Evolutionary conservation across 2,113 vertebrate species (phyloP).

Genomic region (Dinomys branickii): DNA sequence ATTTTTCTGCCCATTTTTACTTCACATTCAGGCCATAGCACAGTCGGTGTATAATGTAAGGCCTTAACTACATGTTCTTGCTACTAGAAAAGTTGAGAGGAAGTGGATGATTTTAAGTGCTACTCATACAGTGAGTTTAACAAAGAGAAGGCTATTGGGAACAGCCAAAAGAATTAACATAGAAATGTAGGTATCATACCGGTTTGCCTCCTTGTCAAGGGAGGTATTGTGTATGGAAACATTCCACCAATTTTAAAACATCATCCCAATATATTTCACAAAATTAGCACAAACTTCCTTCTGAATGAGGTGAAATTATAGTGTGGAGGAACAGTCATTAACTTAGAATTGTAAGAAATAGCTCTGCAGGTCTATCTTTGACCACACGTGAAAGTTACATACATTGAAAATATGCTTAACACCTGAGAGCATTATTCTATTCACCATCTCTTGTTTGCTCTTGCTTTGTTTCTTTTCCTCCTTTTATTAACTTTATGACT

Average conservation of each 20-base stretch:
- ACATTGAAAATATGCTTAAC: neutral
- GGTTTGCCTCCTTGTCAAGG: neutral
- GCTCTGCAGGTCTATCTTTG: neutral
- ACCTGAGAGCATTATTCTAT: neutral
- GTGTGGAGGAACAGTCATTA: neutral
- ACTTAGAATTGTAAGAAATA: neutral
- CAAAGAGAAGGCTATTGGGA: neutral
- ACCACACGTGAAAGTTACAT: neutral
- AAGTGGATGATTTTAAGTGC: neutral
- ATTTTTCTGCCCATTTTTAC: slow-evolving; percentile 53
- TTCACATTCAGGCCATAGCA: slow-evolving; percentile 23
- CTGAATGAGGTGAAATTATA: neutral
- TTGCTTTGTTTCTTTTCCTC: neutral
- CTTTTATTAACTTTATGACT: neutral
- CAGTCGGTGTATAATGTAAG: slow-evolving; percentile 7
- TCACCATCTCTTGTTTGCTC: neutral
- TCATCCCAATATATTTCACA: neutral
- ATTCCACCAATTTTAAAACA: neutral
- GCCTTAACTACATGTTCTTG: slow-evolving; percentile 50
- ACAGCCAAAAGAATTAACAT: neutral
- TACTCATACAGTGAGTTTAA: neutral
- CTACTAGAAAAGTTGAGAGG: slow-evolving; percentile 11
- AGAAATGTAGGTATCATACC: neutral
- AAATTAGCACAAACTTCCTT: neutral
- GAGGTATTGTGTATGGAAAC: neutral